Conservation (phyloP, 2,797 vertebrate genomes). For the Sciurus vulgaris region DNA sequence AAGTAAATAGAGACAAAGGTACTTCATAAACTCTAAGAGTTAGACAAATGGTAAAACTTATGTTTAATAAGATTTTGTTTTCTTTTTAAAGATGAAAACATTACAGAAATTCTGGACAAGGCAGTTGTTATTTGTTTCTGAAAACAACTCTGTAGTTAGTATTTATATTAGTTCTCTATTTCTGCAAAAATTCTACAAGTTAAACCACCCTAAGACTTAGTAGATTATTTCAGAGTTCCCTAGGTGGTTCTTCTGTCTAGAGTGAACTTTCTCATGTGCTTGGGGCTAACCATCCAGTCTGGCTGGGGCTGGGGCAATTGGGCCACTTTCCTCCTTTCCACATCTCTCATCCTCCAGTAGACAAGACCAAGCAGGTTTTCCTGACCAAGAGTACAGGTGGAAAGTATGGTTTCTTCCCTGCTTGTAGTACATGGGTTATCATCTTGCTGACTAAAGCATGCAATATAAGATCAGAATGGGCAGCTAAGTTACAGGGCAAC, state of each 20-base stretch:
- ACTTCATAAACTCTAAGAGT: neutral
- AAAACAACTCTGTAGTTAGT: neutral
- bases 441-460: neutral
- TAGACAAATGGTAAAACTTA: conserved; percentile 6
- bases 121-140: neutral
- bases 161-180: neutral
- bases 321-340: neutral
- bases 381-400: neutral
- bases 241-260: neutral
- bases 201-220: neutral
- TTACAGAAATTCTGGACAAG: conserved; percentile 18
- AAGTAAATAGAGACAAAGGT: neutral
- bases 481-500: neutral
- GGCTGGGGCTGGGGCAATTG: neutral
- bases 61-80: neutral
- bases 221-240: neutral
- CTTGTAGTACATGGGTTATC: neutral
- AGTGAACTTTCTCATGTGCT: neutral
- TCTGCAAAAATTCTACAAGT: neutral
- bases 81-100: neutral
- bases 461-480: neutral
- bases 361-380: neutral
- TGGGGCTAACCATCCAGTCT: neutral
- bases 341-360: neutral
- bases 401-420: neutral